Evolutionary conservation across 2,797 vertebrate species (phyloP).

Genomic region (Holocentrus rufus): DNA sequence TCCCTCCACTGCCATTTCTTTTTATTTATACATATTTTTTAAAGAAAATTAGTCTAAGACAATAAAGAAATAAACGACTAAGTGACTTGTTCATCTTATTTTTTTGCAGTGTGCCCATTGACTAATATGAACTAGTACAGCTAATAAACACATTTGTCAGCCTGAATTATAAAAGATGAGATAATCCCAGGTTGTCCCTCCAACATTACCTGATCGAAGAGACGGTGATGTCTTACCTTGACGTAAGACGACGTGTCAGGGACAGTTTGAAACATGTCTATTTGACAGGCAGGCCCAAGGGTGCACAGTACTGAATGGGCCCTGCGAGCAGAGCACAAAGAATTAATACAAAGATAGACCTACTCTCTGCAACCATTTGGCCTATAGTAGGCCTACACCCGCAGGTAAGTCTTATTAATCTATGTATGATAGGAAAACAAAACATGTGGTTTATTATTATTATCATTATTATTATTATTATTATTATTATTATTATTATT

Average conservation of each 20-base stretch:
- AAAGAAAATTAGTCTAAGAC: no score
- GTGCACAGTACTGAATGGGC: conserved; percentile 66
- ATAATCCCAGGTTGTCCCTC: conserved; percentile 29
- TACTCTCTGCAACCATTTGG: no score
- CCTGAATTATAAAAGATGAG: conserved; percentile 18
- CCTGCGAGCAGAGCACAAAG: conserved; percentile 43
- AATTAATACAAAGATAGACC: neutral
- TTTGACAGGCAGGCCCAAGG: conserved; percentile 72
- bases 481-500: no score
- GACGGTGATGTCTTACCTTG: conserved; percentile 93
- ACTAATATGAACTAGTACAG: neutral
- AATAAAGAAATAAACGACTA: no score
- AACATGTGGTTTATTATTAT: no score
- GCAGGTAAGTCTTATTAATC: no score
- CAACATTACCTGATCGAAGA: conserved; percentile 87
- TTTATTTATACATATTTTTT: no score
- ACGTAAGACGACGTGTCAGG: conserved; percentile 97
- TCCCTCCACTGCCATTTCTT: no score
- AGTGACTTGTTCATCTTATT: no score
- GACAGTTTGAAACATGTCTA: conserved; percentile 96
- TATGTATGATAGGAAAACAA: no score
- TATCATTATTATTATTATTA: no score
- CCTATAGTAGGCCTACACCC: no score
- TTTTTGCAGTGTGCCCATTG: neutral
- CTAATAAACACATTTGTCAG: neutral